phyloP scores from a whole-genome alignment of 2,888 invertebrate species.

The Pseudococcus longispinus region DNA sequence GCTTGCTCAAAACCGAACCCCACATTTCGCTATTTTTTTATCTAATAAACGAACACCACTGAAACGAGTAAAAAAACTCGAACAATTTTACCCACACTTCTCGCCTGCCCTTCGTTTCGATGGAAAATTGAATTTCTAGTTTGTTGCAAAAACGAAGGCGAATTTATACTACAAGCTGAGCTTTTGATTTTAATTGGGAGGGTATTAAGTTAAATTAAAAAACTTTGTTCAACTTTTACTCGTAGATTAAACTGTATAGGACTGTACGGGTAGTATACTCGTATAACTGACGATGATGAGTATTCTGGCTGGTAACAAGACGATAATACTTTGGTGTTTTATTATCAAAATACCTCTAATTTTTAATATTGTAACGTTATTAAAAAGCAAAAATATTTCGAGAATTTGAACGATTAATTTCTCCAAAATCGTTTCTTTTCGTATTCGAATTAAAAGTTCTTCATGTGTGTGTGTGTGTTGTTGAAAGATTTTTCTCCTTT shows the following conservation, averaged over 20 bases:
- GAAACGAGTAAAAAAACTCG: no score
- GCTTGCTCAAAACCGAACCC: no score
- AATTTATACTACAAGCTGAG: neutral
- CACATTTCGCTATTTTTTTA: no score
- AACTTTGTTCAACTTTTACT: neutral
- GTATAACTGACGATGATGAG: neutral
- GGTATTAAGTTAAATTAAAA: slow-evolving; percentile 16
- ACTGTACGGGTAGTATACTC: neutral
- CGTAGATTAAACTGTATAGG: neutral
- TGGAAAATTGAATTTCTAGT: neutral
- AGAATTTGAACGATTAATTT: neutral
- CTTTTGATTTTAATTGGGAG: neutral
- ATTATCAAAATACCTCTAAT: neutral
- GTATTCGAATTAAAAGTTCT: neutral
- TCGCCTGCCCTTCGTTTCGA: no score
- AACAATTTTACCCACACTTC: no score
- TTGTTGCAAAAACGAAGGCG: neutral
- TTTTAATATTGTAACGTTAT: neutral
- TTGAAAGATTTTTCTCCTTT: neutral
- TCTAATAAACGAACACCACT: no score
- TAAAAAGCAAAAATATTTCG: neutral
- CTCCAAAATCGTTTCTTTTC: neutral
- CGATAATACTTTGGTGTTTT: neutral
- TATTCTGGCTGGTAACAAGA: neutral
- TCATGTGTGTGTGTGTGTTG: neutral